Percentiles rank a stretch among this genome's conserved stretches.
phyloP scores from a whole-genome alignment of 2,888 invertebrate genomes.

The Spodoptera exigua region DNA sequence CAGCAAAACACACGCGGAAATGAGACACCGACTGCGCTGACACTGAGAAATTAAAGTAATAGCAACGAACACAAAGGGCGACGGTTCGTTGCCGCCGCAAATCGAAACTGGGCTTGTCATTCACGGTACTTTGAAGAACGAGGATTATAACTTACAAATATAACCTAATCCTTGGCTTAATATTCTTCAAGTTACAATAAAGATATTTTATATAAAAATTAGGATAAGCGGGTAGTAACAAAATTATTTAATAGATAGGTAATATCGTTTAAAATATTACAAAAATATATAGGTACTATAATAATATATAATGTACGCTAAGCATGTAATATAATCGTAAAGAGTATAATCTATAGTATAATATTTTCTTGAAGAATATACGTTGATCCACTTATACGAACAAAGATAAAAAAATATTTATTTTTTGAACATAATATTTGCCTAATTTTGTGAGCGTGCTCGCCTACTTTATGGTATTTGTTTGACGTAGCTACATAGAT shows the following conservation, averaged over 20 bases:
- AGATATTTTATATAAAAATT: too few species aligned
- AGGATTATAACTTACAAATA: conserved; percentile 20
- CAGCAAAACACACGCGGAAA: conserved; percentile 47
- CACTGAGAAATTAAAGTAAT: conserved; percentile 66
- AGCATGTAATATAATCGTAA: conserved; percentile 23
- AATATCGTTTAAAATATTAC: too few species aligned
- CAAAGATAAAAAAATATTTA: conserved; percentile 17
- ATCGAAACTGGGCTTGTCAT: conserved; percentile 67
- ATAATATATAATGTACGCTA: conserved; percentile 23
- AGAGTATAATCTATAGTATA: conserved; percentile 8
- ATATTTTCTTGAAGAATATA: conserved; percentile 12
- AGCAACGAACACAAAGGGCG: conserved; percentile 44
- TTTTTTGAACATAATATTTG: conserved; percentile 6
- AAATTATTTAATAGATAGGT: too few species aligned
- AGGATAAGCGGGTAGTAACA: too few species aligned
- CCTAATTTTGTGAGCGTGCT: neutral
- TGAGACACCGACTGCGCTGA: conserved; percentile 43
- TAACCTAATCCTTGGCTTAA: neutral
- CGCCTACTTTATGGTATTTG: conserved; percentile 4
- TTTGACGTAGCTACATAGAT: neutral
- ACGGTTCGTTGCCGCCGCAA: conserved; percentile 59
- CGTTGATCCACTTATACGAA: conserved; percentile 14
- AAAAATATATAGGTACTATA: neutral
- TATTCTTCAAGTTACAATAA: too few species aligned
- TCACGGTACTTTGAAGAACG: conserved; percentile 51